Evolutionary conservation across 2,797 vertebrate species (phyloP).

Genomic region (Kryptopterus vitreolus): DNA sequence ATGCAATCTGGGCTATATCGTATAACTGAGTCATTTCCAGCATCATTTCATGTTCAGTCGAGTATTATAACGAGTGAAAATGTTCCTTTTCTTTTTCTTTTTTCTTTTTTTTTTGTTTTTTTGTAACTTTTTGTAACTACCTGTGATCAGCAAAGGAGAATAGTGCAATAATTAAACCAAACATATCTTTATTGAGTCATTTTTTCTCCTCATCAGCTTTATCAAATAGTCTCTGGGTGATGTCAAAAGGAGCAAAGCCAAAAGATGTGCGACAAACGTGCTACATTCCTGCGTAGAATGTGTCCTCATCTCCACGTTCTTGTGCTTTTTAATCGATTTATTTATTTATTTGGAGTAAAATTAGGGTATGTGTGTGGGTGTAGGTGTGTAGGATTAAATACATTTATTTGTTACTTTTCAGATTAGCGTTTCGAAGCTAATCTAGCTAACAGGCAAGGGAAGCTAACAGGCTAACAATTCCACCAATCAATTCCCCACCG

Average conservation of each 20-base stretch:
- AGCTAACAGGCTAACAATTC: not conserved
- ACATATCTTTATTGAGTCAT: not conserved
- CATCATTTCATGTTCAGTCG: not conserved
- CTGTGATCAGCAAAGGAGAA: not conserved
- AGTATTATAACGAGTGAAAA: not conserved
- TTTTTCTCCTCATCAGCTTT: not conserved
- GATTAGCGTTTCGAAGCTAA: not conserved
- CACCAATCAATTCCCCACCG: not conserved
- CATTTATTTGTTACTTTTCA: not conserved
- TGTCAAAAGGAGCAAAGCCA: not conserved
- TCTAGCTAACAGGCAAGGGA: not conserved
- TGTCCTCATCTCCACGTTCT: too few relatives aligned
- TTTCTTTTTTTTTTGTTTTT: too few relatives aligned
- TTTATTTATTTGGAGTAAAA: not conserved
- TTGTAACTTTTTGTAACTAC: not conserved
- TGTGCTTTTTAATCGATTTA: not conserved
- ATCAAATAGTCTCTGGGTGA: not conserved
- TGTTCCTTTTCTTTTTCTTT: not conserved
- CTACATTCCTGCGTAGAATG: not conserved
- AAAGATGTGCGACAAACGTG: too few relatives aligned
- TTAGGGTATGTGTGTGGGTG: not conserved
- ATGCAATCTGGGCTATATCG: not conserved
- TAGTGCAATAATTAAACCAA: not conserved
- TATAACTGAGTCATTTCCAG: not conserved
- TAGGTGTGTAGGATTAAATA: not conserved